Base-by-base conservation (phyloP, 2,888 invertebrate species). In the Epicampocera succincta region DNA sequence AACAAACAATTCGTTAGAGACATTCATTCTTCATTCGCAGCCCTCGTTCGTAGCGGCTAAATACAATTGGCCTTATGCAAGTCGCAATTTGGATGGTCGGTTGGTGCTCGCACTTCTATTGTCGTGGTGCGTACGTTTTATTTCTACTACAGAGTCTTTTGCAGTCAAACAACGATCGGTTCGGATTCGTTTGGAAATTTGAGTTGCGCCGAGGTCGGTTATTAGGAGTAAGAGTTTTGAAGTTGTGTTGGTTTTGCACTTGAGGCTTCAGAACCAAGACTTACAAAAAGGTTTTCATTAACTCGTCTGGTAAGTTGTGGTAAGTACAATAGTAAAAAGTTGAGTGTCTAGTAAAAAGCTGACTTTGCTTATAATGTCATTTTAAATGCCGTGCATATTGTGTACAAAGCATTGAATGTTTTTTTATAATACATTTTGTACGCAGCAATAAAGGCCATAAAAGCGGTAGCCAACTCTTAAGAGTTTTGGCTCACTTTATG, bases 371-470 rank as follows among this genome's bases (percentile, higher is more conserved):
- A 15, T 54, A 69, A 60, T 42, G 60, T 25, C 8, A 54, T 66
- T 69, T 56, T 13, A 69, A 78, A 69, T 71, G 82, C 77, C 17
- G 82, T 78, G 82, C 78, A 82, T 29, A 6, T 58, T 65, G 82
- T 74, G 77, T 78, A 82, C 69, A 82, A 74, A 78, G 77, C 82
- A 44, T 79, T 69, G 15, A 42, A 25, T 54, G 5, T 25, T 25
- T 29, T 66, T 72, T 38, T 58, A 52, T 78, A 42, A 78, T 78
- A 65, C 38, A 65, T 44, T 13, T 61, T 42, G 9, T 48, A 19
- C n/a, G 15, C 40, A 71, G 52, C 11, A 19, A 42, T 25, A 17
- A 21, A 17, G 42, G 15, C 13, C 50, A 58, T 21, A 56, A 40
- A 54, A 60, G 5, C 40, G 11, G 25, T 50, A 71, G 46, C 75